These are phyloP conservation scores for Pseudois nayaur DNA, from an alignment of 2,113 vertebrate genomes.

Conservation along the genomic window DNA sequence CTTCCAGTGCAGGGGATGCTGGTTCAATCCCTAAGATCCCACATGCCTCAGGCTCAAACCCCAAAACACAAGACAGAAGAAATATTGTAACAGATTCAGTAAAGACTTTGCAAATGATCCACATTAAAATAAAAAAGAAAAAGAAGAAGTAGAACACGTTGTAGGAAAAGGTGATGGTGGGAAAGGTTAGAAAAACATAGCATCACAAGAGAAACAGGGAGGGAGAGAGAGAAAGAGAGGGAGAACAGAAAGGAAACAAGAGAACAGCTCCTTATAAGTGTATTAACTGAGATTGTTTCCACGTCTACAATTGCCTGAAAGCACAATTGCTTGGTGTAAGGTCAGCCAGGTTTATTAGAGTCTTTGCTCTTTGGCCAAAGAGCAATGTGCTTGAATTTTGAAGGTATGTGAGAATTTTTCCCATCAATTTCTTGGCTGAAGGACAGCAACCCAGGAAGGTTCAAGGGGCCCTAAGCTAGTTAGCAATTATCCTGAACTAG, in stretches of 20 bases:
- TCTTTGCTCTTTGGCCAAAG: constrained; percentile 13
- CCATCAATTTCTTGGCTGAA: neutral
- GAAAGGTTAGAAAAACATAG: neutral
- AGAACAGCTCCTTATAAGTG: neutral
- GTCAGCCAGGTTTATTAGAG: neutral
- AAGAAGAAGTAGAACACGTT: neutral
- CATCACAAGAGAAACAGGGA: neutral
- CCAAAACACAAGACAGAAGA: neutral
- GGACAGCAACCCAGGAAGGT: neutral
- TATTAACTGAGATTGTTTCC: neutral
- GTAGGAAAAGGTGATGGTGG: neutral
- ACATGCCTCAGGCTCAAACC: neutral
- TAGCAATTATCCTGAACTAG: neutral
- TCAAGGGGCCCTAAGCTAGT: neutral
- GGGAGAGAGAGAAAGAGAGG: neutral
- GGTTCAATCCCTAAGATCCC: neutral
- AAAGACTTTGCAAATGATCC: neutral
- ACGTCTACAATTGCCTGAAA: neutral
- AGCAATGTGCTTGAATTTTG: neutral
- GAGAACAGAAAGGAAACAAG: too few species aligned
- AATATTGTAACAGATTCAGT: neutral
- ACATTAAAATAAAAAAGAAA: neutral
- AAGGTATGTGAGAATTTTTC: neutral
- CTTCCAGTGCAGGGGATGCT: neutral
- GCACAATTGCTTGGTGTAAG: neutral